Conservation (phyloP, 64 coral and sea anemone genomes). For the Hydrozoanthus tunicans region DNA sequence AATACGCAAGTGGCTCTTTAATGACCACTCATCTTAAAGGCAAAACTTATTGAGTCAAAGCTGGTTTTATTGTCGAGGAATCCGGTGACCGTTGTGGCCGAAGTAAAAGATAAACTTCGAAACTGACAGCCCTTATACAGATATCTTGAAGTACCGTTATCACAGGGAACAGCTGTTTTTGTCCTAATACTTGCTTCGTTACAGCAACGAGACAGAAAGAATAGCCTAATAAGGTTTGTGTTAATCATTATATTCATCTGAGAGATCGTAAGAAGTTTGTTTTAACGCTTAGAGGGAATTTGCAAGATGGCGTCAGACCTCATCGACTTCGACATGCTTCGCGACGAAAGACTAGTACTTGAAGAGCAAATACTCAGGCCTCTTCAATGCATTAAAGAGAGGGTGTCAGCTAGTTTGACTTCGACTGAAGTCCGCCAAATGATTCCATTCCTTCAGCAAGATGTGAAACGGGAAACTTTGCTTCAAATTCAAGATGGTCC, state of each 20-base stretch:
- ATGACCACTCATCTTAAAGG: not conserved
- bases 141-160: no score
- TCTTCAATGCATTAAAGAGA: slow-evolving; percentile 71
- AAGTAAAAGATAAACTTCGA: no score
- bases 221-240: no score
- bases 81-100: no score
- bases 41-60: not conserved
- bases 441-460: slow-evolving; percentile 46
- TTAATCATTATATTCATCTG: no score
- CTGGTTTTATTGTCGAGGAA: no score
- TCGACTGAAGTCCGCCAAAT: slow-evolving; percentile 67
- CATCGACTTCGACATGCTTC: slow-evolving; percentile 32
- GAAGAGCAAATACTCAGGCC: slow-evolving; percentile 69
- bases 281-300: not conserved
- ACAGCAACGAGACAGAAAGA: no score
- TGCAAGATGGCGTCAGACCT: slow-evolving; percentile 30
- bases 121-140: no score
- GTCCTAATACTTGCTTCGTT: no score
- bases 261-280: not conserved
- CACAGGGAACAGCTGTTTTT: no score
- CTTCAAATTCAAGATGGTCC: slow-evolving; percentile 64
- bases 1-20: not conserved
- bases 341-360: slow-evolving; percentile 59
- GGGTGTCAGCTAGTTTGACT: slow-evolving; percentile 58
- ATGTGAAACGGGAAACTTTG: slow-evolving; percentile 66